Conservation (phyloP, 2,888 invertebrate genomes). For the Hypselothyrea guttata region DNA sequence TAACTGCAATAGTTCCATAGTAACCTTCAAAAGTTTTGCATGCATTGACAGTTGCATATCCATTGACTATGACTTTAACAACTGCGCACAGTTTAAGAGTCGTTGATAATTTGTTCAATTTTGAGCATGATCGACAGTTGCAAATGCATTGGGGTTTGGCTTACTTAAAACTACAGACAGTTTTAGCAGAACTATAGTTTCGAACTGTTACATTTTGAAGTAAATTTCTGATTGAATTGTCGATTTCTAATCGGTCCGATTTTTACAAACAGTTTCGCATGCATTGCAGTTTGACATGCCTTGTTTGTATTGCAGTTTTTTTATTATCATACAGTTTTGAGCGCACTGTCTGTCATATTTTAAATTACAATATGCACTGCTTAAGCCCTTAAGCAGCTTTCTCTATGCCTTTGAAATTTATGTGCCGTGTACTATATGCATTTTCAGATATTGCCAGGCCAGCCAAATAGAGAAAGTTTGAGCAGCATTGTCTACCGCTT, state of each 20-base stretch:
- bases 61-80: constrained; percentile 2
- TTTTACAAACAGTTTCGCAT: not conserved
- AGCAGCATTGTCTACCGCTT: constrained; percentile 32
- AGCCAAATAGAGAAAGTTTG: constrained; percentile 59
- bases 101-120: not conserved
- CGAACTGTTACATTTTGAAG: no score
- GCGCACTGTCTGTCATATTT: constrained; percentile 3
- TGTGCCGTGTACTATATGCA: constrained; percentile 42
- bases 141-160: no score
- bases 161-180: no score
- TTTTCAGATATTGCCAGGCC: constrained; percentile 73
- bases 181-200: no score
- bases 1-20: constrained; percentile 39
- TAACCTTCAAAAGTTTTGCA: constrained; percentile 46
- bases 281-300: not conserved
- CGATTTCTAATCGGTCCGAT: no score
- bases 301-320: no score
- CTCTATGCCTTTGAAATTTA: constrained; percentile 13
- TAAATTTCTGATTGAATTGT: no score
- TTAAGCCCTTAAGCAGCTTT: constrained; percentile 11
- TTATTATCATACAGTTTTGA: constrained; percentile 8
- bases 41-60: constrained; percentile 26
- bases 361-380: constrained; percentile 21
- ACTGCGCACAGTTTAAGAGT: constrained; percentile 16
- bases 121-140: not conserved